phyloP scores from a whole-genome alignment of 1,140 invertebrate species.

The Monochamus saltuarius region DNA sequence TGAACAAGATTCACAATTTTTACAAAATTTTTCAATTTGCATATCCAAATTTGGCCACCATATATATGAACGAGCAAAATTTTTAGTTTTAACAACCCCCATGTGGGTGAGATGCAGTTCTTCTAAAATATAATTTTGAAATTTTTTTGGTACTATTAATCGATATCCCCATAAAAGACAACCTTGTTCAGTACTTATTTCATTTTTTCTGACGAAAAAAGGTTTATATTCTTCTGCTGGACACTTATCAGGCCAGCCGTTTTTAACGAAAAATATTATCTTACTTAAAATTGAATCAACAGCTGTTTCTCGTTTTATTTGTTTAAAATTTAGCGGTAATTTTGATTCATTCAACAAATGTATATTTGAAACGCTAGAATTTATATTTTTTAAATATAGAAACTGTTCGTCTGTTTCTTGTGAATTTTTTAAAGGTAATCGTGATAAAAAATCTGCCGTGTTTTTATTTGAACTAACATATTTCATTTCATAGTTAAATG shows the following conservation, averaged over 20 bases:
- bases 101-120: conserved; percentile 51
- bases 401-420: too few species aligned
- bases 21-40: conserved; percentile 17
- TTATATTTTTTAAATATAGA: too few species aligned
- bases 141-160: conserved; percentile 48
- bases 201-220: conserved; percentile 19
- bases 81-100: conserved; percentile 54
- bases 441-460: conserved; percentile 40
- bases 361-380: too few species aligned
- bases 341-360: too few species aligned
- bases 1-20: conserved; percentile 12
- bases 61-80: conserved; percentile 46
- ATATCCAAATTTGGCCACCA: conserved; percentile 54
- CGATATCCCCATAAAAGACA: conserved; percentile 40
- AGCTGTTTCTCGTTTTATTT: conserved; percentile 22
- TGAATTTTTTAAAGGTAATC: conserved; percentile 30
- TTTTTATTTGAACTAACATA: conserved; percentile 28
- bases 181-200: conserved; percentile 33
- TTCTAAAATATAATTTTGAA: conserved; percentile 39
- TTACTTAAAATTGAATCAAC: conserved; percentile 5
- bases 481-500: conserved; percentile 45
- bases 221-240: conserved; percentile 6
- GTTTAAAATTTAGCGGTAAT: background rate
- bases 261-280: conserved; percentile 3
- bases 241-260: background rate